A percentile compares a stretch with the other conserved stretches of the same genome.
Evolutionary conservation across 1,140 invertebrate species (phyloP).

Genomic region (Neotoxoptera formosana): DNA sequence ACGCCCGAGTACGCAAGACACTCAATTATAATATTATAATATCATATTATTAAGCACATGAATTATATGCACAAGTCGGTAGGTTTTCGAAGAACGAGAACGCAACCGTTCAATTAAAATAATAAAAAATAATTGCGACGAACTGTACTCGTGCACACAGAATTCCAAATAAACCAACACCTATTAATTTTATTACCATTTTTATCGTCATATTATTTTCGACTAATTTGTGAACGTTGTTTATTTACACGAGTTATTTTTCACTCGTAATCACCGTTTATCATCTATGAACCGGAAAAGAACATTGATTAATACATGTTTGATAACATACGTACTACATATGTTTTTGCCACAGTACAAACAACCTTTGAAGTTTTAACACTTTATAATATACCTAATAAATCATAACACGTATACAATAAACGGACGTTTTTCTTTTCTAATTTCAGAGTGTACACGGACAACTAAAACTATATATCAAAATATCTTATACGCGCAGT

Average conservation of each 20-base stretch:
- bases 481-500: neutral
- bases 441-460: neutral
- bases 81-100: neutral
- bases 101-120: neutral
- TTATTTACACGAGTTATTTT: constrained; percentile 8
- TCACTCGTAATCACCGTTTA: neutral
- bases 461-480: neutral
- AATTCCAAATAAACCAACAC: neutral
- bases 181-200: neutral
- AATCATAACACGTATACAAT: neutral
- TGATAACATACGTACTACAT: neutral
- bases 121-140: neutral
- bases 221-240: neutral
- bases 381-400: neutral
- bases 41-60: neutral
- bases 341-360: neutral
- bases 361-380: neutral
- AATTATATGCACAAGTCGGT: neutral
- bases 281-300: neutral
- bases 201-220: neutral
- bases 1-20: neutral
- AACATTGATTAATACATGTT: neutral
- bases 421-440: neutral
- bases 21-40: neutral
- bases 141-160: neutral